Base-by-base conservation (phyloP, 2,113 vertebrate species). In the Podarcis muralis region DNA sequence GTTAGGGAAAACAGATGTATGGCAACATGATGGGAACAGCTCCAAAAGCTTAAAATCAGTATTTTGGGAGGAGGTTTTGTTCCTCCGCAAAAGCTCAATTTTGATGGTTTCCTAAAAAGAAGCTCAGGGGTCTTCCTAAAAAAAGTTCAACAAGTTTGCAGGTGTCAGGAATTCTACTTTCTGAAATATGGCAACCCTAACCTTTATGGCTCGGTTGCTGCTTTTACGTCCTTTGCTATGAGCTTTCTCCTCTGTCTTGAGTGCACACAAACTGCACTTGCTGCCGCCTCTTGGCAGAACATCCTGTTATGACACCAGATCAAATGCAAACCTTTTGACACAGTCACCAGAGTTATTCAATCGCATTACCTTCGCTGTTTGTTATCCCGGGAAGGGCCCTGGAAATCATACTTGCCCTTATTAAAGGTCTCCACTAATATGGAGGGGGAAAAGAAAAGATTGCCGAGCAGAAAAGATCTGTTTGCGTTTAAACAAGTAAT, bases 251-350 rank as follows among this genome's bases (percentile, higher is more conserved):
- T 90, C 83, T 93, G 72, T 65, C 32, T 48, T 89, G n/a, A 53
- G 84, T 37, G 32, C 72, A 18, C 57, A 5, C 57, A 62, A 72
- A 30, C 1, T 90, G 87, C 59, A 84, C 87, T 91, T 88, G 94
- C 35, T 78, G 12, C 37, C 83, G 77, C 90, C n/a, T 9, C 86
- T 86, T 95, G 95, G 90, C 92, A 94, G 94, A 90, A 94, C 92
- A 90, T 88, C 18, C 4, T 89, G 94, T 94, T 88, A 94, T 37
- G 89, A 93, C 40, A 94, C 9, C 53, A 83, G 87, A 90, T 71
- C 77, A 81, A 77, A 92, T 85, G 83, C 87, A 87, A 87, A 74
- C 88, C 85, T 4, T 68, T 84, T 59, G 83, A 74, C 22, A 22
- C 13, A 18, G 13, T 76, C 71, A 82, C 83, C 88, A 25, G 83